A percentile compares a stretch with the other conserved stretches of the same genome.
Conservation (phyloP, 2,797 vertebrate species). For the Euthynnus affinis region DNA sequence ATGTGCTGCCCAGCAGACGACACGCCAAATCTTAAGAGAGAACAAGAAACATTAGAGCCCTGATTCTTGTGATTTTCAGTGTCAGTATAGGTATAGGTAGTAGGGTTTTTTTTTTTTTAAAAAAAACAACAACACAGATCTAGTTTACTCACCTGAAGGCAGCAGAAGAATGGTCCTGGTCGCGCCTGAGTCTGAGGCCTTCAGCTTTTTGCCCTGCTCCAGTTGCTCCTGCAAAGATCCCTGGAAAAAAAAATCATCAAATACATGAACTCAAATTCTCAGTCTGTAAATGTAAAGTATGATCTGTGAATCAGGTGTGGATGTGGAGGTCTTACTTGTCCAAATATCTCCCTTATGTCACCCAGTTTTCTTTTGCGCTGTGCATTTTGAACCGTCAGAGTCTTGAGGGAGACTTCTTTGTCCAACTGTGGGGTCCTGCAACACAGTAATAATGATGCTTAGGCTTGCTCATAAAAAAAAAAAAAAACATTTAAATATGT, state of each 20-base stretch:
- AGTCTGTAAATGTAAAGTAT: neutral
- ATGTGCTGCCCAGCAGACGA: constrained; percentile 91
- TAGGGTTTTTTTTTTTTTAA: no score
- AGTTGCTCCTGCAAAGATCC: constrained; percentile 86
- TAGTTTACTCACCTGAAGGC: constrained; percentile 89
- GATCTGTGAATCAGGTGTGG: neutral
- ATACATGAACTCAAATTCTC: constrained; percentile 17
- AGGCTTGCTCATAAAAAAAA: neutral
- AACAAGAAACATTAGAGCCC: neutral
- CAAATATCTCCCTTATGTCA: constrained; percentile 89
- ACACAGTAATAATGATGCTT: constrained; percentile 40
- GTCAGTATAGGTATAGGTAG: no score
- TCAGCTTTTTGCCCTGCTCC: constrained; percentile 92
- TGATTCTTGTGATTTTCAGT: neutral
- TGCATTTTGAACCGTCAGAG: constrained; percentile 89
- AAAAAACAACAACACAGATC: neutral
- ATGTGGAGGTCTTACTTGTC: constrained; percentile 87
- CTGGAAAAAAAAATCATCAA: constrained; percentile 75
- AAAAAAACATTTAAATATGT: neutral
- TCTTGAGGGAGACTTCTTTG: constrained; percentile 89
- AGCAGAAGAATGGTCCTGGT: constrained; percentile 92
- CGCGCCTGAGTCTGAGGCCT: constrained; percentile 85
- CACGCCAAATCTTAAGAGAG: constrained; percentile 89
- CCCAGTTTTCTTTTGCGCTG: constrained; percentile 97
- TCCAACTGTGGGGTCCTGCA: constrained; percentile 87